Evolutionary conservation across 2,797 vertebrate genomes (phyloP), one percentile per base, ranked within the genome.

Genomic region (Cephalopachus bancanus): DNA sequence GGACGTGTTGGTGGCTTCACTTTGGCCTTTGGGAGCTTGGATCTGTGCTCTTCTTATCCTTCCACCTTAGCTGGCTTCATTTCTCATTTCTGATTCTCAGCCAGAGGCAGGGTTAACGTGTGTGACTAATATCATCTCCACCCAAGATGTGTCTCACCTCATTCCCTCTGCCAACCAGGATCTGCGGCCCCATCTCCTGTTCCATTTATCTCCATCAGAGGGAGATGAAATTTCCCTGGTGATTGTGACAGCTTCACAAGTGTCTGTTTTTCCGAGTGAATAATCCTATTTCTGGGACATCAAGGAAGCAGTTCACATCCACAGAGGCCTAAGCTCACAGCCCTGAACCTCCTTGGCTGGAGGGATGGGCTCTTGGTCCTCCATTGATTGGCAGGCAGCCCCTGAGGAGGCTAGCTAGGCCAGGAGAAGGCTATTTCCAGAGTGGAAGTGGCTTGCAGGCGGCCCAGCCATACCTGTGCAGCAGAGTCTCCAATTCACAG

Each of bases 211-310:
- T 89, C 85, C 78, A 69, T 95, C 74, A n/a, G 5, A 90, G 33
- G 53, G 33, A 86, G 51, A 62, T 15, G 14, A 57, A n/a, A 26
- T 85, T 92, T 98, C 96, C 97, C 96, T 90, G 95, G 93, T 28
- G 14, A 1, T 75, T 51, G 28, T 81, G 89, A 97, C 96, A 97
- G 85, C 89, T 96, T 97, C 98, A 98, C 10, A 28, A 98, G 94
- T 83, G 1, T 15, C 93, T 22, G 0, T 93, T 97, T 98, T 97
- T 97, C 96, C 37, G n/a, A 98, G 85, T 85, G 98, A 97, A 89
- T 96, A 95, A 97, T 94, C 97, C 96, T 57, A 22, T 95, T 96
- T 95, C 79, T 94, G 84, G 7, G 4, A 87, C 81, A 0, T 97
- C 26, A n/a, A 97, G 95, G 97, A 97, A 97, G 88, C 83, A 1